Base-by-base conservation (phyloP, 2,797 vertebrate genomes). In the Pseudocheirus occidentalis region DNA sequence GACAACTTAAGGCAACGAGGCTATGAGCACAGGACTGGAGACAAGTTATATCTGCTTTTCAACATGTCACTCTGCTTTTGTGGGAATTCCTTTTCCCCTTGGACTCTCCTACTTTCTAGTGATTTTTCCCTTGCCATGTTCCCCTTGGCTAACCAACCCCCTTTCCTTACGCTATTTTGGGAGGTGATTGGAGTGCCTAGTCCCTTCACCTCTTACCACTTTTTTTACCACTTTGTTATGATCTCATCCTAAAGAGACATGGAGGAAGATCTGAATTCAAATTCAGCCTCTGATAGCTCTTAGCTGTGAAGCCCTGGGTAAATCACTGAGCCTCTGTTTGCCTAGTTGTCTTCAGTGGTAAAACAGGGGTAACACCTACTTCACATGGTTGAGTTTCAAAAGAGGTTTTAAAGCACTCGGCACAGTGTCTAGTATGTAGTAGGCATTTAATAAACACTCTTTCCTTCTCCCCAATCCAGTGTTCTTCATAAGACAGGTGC, bases 331-430 rank as follows among this genome's bases (percentile, higher is more conserved):
- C 55, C 5, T 52, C 6, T 34, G 40, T 92, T 62, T 90, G 31
- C 27, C n/a, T 97, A 1, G 3, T 2, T 92, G 91, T 93, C 31
- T 50, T 93, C 40, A 90, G 66, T 27, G 92, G 92, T 92, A 87
- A 57, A 94, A 91, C 92, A 0, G 53, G 92, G 18, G 73, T 50
- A 66, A 58, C 54, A 90, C 1, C 2, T 55, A 0, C 40, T 10
- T 91, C 13, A 62, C 4, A 87, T 10, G 34, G 9, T 57, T 81
- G 90, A n/a, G 73, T 21, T 62, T 53, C 27, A 55, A 92, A 73
- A 87, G n/a, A 94, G 58, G 28, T 90, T 52, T 14, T 62, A 92
- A 93, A 92, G 58, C 5, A 92, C 27, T 93, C 55, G 58, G 11
- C 66, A 94, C 31, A 50, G 24, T 57, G 29, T 4, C 40, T 90